phyloP scores from a whole-genome alignment of 2,888 invertebrate species.

The Pollenia labialis region DNA sequence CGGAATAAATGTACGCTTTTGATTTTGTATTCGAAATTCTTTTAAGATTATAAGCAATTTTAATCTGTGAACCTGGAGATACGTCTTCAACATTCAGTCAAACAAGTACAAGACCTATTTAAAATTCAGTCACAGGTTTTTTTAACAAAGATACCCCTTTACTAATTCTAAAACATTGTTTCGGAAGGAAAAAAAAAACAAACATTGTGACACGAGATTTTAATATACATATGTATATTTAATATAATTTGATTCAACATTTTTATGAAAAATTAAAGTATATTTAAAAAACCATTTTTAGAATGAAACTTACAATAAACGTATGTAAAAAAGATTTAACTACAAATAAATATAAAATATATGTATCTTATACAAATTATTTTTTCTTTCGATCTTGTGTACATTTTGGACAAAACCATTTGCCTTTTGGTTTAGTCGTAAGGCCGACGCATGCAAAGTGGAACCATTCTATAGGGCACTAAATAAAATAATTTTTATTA shows the following conservation, averaged over 20 bases:
- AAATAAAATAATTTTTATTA: constrained; percentile 59
- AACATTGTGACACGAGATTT: too few species aligned
- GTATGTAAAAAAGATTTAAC: constrained; percentile 33
- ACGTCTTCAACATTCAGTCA: too few species aligned
- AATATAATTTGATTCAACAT: background rate
- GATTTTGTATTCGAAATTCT: too few species aligned
- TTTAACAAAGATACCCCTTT: too few species aligned
- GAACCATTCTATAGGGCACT: constrained; percentile 95
- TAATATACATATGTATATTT: too few species aligned
- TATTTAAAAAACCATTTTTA: constrained; percentile 55
- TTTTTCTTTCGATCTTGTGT: constrained; percentile 92
- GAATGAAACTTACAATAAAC: constrained; percentile 31
- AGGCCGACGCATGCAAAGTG: constrained; percentile 96
- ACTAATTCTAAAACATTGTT: too few species aligned
- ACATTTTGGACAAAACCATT: constrained; percentile 98
- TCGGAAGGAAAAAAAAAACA: too few species aligned
- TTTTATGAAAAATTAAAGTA: constrained; percentile 32
- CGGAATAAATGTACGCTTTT: too few species aligned
- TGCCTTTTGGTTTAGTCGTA: constrained; percentile 94
- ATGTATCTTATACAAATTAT: constrained; percentile 83
- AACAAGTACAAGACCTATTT: too few species aligned
- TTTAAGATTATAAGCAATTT: too few species aligned
- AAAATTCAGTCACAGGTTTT: too few species aligned
- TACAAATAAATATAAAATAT: constrained; percentile 51
- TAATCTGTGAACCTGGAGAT: too few species aligned